Percentiles rank a stretch among this genome's conserved stretches.
Evolutionary conservation across 2,113 vertebrate species (phyloP).

Genomic region (Podarcis cretensis): DNA sequence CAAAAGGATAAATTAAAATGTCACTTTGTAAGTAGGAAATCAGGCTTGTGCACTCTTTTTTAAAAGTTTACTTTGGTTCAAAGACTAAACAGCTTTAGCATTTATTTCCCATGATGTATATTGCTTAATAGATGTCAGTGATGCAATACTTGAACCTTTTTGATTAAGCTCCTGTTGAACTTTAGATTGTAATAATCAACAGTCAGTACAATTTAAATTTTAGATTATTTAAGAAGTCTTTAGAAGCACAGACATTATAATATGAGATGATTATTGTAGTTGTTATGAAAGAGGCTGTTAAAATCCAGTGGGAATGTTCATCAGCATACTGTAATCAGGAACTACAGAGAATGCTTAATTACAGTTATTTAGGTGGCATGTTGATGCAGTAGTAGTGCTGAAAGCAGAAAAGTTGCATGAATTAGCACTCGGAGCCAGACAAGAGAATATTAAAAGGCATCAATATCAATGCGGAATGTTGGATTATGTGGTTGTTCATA

Average conservation of each 20-base stretch:
- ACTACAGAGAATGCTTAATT: constrained; percentile 78
- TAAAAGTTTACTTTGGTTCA: constrained; percentile 46
- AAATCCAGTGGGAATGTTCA: constrained; percentile 81
- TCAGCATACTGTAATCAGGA: constrained; percentile 81
- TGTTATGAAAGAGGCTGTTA: constrained; percentile 75
- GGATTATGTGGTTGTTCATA: constrained; percentile 61
- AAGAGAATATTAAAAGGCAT: constrained; percentile 70
- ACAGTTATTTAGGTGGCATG: constrained; percentile 81
- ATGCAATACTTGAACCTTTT: constrained; percentile 74
- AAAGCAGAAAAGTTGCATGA: constrained; percentile 72
- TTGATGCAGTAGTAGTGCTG: constrained; percentile 73
- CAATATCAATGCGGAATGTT: constrained; percentile 49
- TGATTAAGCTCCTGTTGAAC: constrained; percentile 82
- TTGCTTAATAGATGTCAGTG: constrained; percentile 68
- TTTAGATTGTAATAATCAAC: constrained; percentile 82
- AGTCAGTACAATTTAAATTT: constrained; percentile 80
- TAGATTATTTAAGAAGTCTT: constrained; percentile 80
- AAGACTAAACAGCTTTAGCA: constrained; percentile 58
- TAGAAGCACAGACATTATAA: constrained; percentile 77
- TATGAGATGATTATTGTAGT: constrained; percentile 80
- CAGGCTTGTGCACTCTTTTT: background rate
- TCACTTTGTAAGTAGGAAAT: constrained; percentile 11
- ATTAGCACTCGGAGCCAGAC: constrained; percentile 64
- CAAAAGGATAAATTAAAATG: background rate
- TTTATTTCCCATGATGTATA: constrained; percentile 65